Evolutionary conservation across 2,888 invertebrate genomes (phyloP).

Genomic region (Agrotis ipsilon): DNA sequence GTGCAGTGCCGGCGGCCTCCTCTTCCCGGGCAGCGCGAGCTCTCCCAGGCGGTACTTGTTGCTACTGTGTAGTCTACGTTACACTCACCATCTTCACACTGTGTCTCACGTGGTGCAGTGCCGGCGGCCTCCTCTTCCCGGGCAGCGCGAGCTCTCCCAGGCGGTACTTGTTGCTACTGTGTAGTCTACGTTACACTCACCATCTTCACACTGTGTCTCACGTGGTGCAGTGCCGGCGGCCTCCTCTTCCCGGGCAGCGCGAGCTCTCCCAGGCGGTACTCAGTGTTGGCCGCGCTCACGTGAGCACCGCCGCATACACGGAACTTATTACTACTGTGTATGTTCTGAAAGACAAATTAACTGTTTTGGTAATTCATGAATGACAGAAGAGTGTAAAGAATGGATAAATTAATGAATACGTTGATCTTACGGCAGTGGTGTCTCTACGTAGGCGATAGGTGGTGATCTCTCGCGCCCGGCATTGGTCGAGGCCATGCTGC

Average conservation of each 20-base stretch:
- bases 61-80: neutral
- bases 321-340: constrained; percentile 90
- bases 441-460: too few species aligned
- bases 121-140: neutral
- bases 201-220: constrained; percentile 86
- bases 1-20: neutral
- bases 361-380: too few species aligned
- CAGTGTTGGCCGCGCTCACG: constrained; percentile 76
- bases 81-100: neutral
- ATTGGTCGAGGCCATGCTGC: too few species aligned
- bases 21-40: neutral
- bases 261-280: constrained; percentile 93
- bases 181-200: constrained; percentile 63
- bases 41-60: neutral
- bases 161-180: constrained; percentile 55
- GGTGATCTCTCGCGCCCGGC: too few species aligned
- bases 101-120: neutral
- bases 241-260: constrained; percentile 93
- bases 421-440: too few species aligned
- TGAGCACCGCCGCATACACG: constrained; percentile 78
- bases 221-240: constrained; percentile 84
- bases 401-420: too few species aligned
- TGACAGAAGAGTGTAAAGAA: too few species aligned
- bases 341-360: constrained; percentile 77
- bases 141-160: neutral